A percentile compares a stretch with the other conserved stretches of the same genome.
Conservation (phyloP, 1,140 invertebrate genomes). For the Vollenhovia emeryi region DNA sequence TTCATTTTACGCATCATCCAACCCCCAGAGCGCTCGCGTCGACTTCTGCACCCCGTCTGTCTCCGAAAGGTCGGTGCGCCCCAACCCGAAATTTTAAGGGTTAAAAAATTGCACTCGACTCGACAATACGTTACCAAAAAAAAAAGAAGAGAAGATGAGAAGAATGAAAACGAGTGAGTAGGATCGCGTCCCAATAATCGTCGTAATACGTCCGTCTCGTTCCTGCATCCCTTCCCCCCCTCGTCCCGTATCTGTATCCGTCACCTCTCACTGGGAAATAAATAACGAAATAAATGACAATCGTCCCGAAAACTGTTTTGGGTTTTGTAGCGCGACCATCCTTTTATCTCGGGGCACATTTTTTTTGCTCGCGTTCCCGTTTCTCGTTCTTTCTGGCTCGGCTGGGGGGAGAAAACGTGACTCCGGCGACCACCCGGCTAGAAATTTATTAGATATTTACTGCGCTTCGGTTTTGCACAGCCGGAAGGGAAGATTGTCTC, state of each 20-base stretch:
- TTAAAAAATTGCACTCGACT: conserved; percentile 85
- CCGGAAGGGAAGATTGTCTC: conserved; percentile 76
- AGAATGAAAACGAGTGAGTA: conserved; percentile 50
- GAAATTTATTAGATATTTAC: conserved; percentile 86
- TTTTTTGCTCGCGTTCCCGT: conserved; percentile 48
- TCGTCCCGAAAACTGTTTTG: conserved; percentile 83
- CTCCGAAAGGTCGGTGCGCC: conserved; percentile 74
- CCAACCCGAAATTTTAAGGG: conserved; percentile 83
- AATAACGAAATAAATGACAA: conserved; percentile 85
- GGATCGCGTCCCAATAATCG: conserved; percentile 59
- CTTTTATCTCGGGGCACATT: conserved; percentile 61
- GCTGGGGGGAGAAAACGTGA: conserved; percentile 74
- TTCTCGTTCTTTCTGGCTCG: conserved; percentile 46
- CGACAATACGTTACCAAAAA: conserved; percentile 77
- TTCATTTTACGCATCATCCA: conserved; percentile 68
- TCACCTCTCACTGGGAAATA: conserved; percentile 78
- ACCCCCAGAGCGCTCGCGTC: conserved; percentile 63
- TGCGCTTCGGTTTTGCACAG: conserved; percentile 78
- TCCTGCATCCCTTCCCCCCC: conserved; percentile 25
- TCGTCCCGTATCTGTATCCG: conserved; percentile 39
- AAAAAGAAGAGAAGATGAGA: conserved; percentile 43
- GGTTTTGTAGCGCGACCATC: conserved; percentile 79
- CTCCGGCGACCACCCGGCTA: conserved; percentile 79
- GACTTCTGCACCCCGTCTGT: conserved; percentile 73
- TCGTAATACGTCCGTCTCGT: conserved; percentile 49